Base-by-base conservation (phyloP, 2,888 invertebrate species). In the Phoronis australis region DNA sequence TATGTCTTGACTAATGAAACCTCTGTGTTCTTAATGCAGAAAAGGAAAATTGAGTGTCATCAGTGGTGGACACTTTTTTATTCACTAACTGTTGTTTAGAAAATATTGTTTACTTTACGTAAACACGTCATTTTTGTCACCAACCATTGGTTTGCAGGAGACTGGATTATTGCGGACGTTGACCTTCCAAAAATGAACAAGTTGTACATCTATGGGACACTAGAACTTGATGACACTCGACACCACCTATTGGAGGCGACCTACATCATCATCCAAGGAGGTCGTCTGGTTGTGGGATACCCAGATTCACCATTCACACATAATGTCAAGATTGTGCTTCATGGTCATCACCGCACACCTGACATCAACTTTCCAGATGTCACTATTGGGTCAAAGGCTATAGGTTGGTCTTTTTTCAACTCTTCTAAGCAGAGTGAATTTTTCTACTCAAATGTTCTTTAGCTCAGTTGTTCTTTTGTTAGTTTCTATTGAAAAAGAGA, bases 251-350 rank as follows among this genome's bases (percentile, higher is more conserved):
- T 65, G 6, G 54, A 57, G 9, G 60, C 57, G 18, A 50, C 59
- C 23, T 55, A 56, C 35, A 55, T 65, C 18, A 47, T 64, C 42
- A 62, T 65, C 5, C 48, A 51, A n/a, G 64, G 63, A 24, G 65
- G 65, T 2, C 49, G 61, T 9, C 51, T 65, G 6, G 52, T 65
- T 6, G 56, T 57, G 37, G 65, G 65, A 2, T 62, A 55, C 54
- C 58, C 57, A 5, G 53, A 57, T 20, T 43, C 52, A 6, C 60
- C 61, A 6, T 61, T 59, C 51, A 48, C 54, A 25, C 57, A 55
- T 15, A 50, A 52, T 24, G 55, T 54, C 1, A 52, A 52, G 9
- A 60, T 64, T 3, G 52, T 53, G 6, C 49, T 64, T 1, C 45
- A 55, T 37, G 64, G 61, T 4, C 48, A 56, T 35, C 55, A 54